Evolutionary conservation across 2,888 invertebrate genomes (phyloP).

Genomic region (Mermis nigrescens): DNA sequence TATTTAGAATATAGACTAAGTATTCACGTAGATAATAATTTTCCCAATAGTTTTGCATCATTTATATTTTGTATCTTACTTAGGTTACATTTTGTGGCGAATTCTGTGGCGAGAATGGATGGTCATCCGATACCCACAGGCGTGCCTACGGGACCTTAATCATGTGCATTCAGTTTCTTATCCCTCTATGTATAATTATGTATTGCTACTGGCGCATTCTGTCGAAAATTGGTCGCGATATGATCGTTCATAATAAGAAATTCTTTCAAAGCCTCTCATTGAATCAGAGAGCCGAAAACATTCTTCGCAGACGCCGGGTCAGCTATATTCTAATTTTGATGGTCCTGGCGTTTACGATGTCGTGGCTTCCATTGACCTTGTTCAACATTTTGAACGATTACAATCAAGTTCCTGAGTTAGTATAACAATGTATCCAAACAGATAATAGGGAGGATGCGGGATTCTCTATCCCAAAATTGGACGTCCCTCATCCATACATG

Average conservation of each 20-base stretch:
- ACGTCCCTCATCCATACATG: too few species aligned
- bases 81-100: constrained; percentile 26
- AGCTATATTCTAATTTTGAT: constrained; percentile 91
- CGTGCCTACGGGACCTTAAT: constrained; percentile 62
- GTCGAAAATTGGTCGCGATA: constrained; percentile 3
- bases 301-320: constrained; percentile 61
- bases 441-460: too few species aligned
- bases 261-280: background rate
- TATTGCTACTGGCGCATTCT: constrained; percentile 65
- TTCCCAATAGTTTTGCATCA: too few species aligned
- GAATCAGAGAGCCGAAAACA: background rate
- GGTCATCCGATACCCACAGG: constrained; percentile 65
- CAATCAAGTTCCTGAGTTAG: constrained; percentile 18
- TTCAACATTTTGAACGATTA: constrained; percentile 29
- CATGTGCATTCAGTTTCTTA: constrained; percentile 65
- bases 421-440: too few species aligned
- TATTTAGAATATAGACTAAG: too few species aligned
- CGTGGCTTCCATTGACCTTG: constrained; percentile 28
- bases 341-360: constrained; percentile 42
- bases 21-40: too few species aligned
- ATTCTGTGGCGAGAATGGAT: constrained; percentile 43
- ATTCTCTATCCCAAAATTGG: too few species aligned
- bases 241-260: constrained; percentile 6
- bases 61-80: too few species aligned
- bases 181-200: constrained; percentile 75